Conservation (phyloP, 2,113 vertebrate genomes). For the Epinephelus cyanopodus region DNA sequence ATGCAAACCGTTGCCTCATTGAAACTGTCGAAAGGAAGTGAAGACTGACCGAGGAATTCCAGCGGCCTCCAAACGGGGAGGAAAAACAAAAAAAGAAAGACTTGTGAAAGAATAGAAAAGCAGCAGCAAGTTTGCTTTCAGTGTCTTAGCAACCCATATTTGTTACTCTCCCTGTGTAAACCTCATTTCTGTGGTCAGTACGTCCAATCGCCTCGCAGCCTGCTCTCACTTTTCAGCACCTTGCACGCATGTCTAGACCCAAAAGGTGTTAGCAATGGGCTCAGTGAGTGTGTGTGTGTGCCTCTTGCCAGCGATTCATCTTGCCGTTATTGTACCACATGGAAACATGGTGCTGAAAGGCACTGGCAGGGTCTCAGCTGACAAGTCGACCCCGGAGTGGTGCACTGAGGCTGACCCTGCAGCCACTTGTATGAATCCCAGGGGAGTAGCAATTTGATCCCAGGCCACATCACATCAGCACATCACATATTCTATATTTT, state of each 20-base stretch:
- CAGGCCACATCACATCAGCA: background rate
- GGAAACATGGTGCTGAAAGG: constrained; percentile 68
- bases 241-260: constrained; percentile 60
- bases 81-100: constrained; percentile 21
- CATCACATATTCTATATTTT: background rate
- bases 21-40: constrained; percentile 37
- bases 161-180: constrained; percentile 57
- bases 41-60: constrained; percentile 30
- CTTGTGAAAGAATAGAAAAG: constrained; percentile 55
- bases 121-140: constrained; percentile 44
- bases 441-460: background rate
- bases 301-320: constrained; percentile 63
- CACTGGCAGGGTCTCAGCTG: constrained; percentile 36
- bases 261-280: constrained; percentile 63
- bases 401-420: constrained; percentile 37
- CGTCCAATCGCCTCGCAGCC: constrained; percentile 58
- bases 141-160: constrained; percentile 74
- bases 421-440: constrained; percentile 4
- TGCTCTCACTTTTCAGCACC: constrained; percentile 73
- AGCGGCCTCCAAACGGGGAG: background rate
- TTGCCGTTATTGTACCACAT: constrained; percentile 63
- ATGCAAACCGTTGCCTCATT: constrained; percentile 37
- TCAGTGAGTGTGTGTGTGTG: constrained; percentile 11
- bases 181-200: constrained; percentile 49
- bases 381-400: constrained; percentile 17